Conservation (phyloP, 2,797 vertebrate species). For the Gadopsis bispinosus region DNA sequence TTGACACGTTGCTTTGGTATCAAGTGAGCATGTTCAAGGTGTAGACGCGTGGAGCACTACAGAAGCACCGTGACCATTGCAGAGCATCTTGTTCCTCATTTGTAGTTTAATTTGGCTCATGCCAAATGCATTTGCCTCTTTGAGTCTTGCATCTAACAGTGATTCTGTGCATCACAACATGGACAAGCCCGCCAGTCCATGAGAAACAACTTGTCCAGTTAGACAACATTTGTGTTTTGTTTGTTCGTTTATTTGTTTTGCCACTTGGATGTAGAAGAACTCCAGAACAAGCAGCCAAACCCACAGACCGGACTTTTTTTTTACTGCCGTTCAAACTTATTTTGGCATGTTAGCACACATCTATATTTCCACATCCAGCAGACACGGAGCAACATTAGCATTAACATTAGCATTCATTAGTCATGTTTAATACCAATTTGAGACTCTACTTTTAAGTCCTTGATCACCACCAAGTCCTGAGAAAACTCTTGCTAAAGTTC, state of each 20-base stretch:
- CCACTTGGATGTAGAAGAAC: neutral
- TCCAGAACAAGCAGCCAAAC: neutral
- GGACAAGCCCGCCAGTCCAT: slow-evolving; percentile 13
- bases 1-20: slow-evolving; percentile 6
- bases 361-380: slow-evolving; percentile 6
- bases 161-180: neutral
- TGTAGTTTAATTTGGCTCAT: neutral
- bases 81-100: neutral
- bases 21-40: neutral
- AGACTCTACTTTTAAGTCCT: neutral
- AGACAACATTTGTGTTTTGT: neutral
- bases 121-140: neutral
- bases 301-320: neutral
- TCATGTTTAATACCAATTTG: slow-evolving; percentile 5
- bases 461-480: neutral
- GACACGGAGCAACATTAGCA: neutral
- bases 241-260: neutral
- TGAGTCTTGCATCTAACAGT: neutral
- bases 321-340: neutral
- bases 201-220: neutral
- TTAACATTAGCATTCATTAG: slow-evolving; percentile 3
- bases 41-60: neutral
- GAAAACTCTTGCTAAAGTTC: neutral
- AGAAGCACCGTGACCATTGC: neutral
- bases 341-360: slow-evolving; percentile 2